phyloP scores from a whole-genome alignment of 2,888 invertebrate species.

The Lamellibrachia satsuma region DNA sequence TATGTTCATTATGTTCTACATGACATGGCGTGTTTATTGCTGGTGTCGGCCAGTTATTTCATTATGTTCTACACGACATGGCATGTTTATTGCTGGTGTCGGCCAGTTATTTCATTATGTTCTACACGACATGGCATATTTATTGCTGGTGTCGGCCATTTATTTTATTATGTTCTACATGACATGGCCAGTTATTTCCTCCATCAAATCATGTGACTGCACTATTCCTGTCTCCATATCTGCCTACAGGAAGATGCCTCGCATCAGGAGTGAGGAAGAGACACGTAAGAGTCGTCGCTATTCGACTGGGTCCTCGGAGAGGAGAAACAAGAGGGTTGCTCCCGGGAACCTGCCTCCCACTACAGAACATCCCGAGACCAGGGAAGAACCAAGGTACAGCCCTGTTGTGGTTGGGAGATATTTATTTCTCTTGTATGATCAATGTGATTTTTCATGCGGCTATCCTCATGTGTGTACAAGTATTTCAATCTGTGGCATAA shows the following conservation, averaged over 20 bases:
- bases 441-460: background rate
- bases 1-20: too few relatives aligned
- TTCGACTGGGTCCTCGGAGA: background rate
- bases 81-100: too few relatives aligned
- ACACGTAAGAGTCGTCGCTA: slow-evolving; percentile 35
- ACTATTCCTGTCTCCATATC: background rate
- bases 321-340: background rate
- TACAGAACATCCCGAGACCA: background rate
- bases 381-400: background rate
- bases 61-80: too few relatives aligned
- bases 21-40: too few relatives aligned
- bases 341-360: background rate
- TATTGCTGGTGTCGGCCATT: too few relatives aligned
- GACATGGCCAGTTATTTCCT: too few relatives aligned
- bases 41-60: too few relatives aligned
- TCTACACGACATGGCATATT: too few relatives aligned
- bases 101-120: too few relatives aligned
- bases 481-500: too few relatives aligned
- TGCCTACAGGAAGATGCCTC: slow-evolving; percentile 18
- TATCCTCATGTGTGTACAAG: background rate
- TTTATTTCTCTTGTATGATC: background rate
- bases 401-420: background rate
- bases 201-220: background rate
- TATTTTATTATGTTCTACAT: too few relatives aligned
- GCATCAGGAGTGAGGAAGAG: slow-evolving; percentile 56